Base-by-base conservation (phyloP, 2,113 vertebrate species). In the Carassius gibelio region DNA sequence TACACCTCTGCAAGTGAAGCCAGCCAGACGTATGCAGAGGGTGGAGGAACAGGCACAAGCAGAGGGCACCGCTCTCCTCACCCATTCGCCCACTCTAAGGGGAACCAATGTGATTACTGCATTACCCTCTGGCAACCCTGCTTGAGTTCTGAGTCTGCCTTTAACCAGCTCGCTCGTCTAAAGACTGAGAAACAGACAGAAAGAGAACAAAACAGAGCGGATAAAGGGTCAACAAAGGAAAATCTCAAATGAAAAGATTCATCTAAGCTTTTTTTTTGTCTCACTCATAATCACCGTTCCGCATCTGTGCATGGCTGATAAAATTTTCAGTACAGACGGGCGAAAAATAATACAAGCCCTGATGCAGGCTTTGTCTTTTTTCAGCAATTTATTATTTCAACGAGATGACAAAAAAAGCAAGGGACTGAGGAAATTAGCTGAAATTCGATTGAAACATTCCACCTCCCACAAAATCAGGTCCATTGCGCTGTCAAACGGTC, bases 51-150 rank as follows among this genome's bases (percentile, higher is more conserved):
- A 76, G 85, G 87, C 83, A 82, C 76, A 84, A 84, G 89, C 87
- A 87, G 87, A 85, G 89, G 89, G 85, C 89, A 87, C 76, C 80
- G 36, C 81, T 87, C 76, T 71, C 61, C 75, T 85, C 81, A 84
- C 88, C 74, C 85, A 75, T 83, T 88, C 77, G 57, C 85, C 89
- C 86, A 87, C 83, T 88, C 87, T 78, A 42, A 82, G 87, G 87
- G 86, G 87, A 87, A 87, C 86, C 86, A 84, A 88, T 86, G 87
- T 87, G 89, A 90, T 90, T 90, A 90, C 86, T 87, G 84, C 72
- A 90, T 90, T 86, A 88, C 86, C 89, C 89, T 87, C 81, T 88
- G 84, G 84, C 84, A 81, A 82, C 69, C 82, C 81, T 72, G 81
- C 59, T 78, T 69, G 59, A 52, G 77, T 83, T 78, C 52, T 17